Evolutionary conservation across 2,797 vertebrate genomes (phyloP), one percentile per base, ranked within the genome.

Genomic region (Pogonophryne albipinna): DNA sequence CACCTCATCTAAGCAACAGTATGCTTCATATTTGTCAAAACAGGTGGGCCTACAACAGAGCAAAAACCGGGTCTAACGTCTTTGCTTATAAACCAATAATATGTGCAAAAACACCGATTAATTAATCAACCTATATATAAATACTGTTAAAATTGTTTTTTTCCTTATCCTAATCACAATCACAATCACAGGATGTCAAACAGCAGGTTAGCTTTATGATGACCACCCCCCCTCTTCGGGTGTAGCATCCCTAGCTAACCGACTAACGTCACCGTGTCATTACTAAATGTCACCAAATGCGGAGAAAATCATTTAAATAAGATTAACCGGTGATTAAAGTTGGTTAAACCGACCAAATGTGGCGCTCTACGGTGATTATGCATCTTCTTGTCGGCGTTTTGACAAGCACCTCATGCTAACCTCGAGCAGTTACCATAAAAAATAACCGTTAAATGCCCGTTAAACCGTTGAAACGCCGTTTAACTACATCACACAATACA

Each of bases 21-120:
- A 57, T 10, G 81, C 76, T 42, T 66, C 67, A 65, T 73, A 16
- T 76, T 41, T 19, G 74, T 74, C 63, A 49, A 69, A 89, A 90
- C 91, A 91, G 93, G 91, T 93, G 93, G 93, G 92, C 94, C 19
- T 4, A 51, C 72, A 64, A 51, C 71, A 51, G 66, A 41, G 64
- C 73, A 16, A 69, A 51, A 38, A 9, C 58, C 3, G 23, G 38
- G 14, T 67, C 74, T 27, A 31, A 64, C 53, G 41, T 42, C 51
- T 66, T 16, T 34, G 46, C 59, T 31, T 3, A 9, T 0, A 1
- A 12, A 8, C 0, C 3, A 10, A 10, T 4, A 6, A 6, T 2
- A 12, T 10, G 5, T 0, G 2, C 50, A 11, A 14, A 44, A 23
- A 27, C 0, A 17, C 6, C 3, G 0, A 5, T 3, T 1, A 16